A percentile compares a stretch with the other conserved stretches of the same genome.
Evolutionary conservation across 2,888 invertebrate species (phyloP).

Genomic region (Thyatira batis): DNA sequence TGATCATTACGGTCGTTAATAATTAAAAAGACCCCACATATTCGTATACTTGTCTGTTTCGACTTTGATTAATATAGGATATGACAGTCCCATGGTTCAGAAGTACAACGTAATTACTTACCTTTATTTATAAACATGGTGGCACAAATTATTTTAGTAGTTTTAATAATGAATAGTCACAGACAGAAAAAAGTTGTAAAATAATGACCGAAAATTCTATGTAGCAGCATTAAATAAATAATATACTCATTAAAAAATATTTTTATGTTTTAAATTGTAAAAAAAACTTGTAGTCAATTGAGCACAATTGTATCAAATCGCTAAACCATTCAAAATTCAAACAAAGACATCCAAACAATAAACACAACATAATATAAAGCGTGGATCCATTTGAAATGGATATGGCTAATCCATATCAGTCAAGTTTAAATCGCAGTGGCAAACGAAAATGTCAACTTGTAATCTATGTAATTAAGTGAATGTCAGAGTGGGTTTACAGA

Average conservation of each 20-base stretch:
- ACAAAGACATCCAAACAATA: conserved; percentile 1
- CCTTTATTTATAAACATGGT: conserved; percentile 11
- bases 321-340: background rate
- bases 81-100: conserved; percentile 62
- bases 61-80: conserved; percentile 76
- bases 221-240: no score
- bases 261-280: background rate
- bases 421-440: conserved; percentile 68
- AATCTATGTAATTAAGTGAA: conserved; percentile 81
- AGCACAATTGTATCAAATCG: background rate
- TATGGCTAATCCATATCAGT: conserved; percentile 69
- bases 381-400: conserved; percentile 45
- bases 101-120: conserved; percentile 51
- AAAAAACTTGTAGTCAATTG: no score
- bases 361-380: conserved; percentile 16
- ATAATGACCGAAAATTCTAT: no score
- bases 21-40: conserved; percentile 76
- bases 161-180: no score
- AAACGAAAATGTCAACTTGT: conserved; percentile 77
- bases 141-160: background rate
- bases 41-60: conserved; percentile 54
- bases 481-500: conserved; percentile 64
- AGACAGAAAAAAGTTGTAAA: no score
- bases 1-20: conserved; percentile 72
- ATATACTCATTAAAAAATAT: no score